Base-by-base conservation (phyloP, 2,797 vertebrate species). In the Cuculus canorus region DNA sequence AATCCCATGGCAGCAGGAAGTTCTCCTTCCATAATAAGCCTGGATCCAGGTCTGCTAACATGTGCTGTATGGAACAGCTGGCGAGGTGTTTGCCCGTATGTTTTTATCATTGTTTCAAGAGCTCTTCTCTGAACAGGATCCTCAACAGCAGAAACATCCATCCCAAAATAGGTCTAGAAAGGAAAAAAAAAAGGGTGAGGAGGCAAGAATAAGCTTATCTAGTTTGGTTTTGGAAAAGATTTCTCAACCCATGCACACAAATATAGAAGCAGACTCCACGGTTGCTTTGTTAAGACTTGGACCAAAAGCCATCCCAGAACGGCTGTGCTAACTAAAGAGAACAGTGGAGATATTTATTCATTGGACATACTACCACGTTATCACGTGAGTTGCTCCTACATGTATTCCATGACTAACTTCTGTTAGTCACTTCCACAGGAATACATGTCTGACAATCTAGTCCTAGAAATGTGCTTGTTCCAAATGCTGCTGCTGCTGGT, bases 101-200 rank as follows among this genome's bases (percentile, higher is more conserved):
- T 99, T 97, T 99, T 99, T 94, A 99, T 99, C 99, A 99, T 99
- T 33, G 99, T 99, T 97, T 99, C 99, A 73, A 99, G 98, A 11
- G 99, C 99, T 48, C 99, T 98, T 65, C 99, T 98, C 97, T 99
- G 99, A 72, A 99, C 99, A 3, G 99, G 98, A 96, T 99, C 99
- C 95, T 99, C 99, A 50, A 99, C 99, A 10, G 99, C 98, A 21
- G 99, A 99, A 53, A 99, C 99, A 54, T 99, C 99, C 99, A 99
- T 99, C 65, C 99, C 99, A 96, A 99, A 99, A 82, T 99, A 99
- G 1, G 99, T 99, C 99, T 99, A 96, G 17, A 88, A 59, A 57
- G 2, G 9, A 33, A 48, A 60, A 54, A 76, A 65, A 56, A 56
- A 10, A 32, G 18, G 3, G 8, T n/a, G n/a, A 6, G 63, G 7